Percentiles rank a stretch among this genome's conserved stretches.
Conservation (phyloP, 2,797 vertebrate species). For the Notamacropus eugenii region DNA sequence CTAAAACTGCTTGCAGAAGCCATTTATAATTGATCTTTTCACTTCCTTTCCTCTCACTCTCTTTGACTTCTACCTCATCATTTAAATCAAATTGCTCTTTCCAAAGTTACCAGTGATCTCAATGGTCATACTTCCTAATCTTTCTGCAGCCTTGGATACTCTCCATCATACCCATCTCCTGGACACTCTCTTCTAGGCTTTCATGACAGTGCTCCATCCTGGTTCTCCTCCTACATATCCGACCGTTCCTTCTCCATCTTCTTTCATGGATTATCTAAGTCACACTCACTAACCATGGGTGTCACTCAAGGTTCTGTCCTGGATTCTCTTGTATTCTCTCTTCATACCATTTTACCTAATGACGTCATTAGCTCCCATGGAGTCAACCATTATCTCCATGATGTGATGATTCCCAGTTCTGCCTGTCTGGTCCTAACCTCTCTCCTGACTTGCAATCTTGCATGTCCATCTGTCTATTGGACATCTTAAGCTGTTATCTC, state of each 20-base stretch:
- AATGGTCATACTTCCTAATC: background rate
- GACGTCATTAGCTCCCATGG: background rate
- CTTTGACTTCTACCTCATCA: background rate
- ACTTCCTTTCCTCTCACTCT: background rate
- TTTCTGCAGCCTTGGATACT: background rate
- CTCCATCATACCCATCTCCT: background rate
- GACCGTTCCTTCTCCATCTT: background rate
- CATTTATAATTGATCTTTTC: background rate
- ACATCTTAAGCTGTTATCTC: background rate
- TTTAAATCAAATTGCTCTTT: background rate
- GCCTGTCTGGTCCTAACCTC: background rate
- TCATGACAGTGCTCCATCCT: background rate
- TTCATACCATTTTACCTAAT: background rate
- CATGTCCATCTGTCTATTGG: background rate
- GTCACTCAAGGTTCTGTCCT: background rate
- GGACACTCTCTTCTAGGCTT: background rate
- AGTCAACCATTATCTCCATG: background rate
- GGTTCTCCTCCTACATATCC: background rate
- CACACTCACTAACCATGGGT: background rate
- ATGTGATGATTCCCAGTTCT: background rate
- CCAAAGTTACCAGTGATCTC: background rate
- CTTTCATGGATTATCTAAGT: background rate
- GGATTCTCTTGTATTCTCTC: background rate
- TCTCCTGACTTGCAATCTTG: background rate
- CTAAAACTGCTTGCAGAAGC: background rate